A percentile compares a stretch with the other conserved stretches of the same genome.
These are phyloP conservation scores for Eilema sororculum DNA, from an alignment of 2,888 invertebrate species.

Conservation along the genomic window DNA sequence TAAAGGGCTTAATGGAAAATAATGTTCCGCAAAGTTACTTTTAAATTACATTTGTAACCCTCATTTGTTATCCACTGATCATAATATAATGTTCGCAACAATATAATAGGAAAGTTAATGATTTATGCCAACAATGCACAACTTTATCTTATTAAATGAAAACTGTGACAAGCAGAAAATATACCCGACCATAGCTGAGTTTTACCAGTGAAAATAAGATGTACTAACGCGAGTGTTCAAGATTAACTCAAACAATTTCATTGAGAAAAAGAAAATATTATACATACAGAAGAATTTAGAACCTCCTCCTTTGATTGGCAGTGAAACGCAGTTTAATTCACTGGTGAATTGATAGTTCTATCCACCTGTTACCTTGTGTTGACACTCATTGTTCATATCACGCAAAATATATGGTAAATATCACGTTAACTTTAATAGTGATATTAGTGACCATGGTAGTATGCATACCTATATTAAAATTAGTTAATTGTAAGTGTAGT, in stretches of 20 bases:
- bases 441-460: too few species aligned
- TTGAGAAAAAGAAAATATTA: too few species aligned
- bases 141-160: neutral
- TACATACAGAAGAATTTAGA: too few species aligned
- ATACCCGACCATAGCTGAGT: neutral
- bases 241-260: neutral
- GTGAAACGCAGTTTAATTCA: too few species aligned
- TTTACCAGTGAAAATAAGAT: neutral
- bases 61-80: slow-evolving; percentile 14
- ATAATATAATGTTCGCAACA: slow-evolving; percentile 10
- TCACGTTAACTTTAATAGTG: too few species aligned
- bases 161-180: neutral
- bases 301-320: too few species aligned
- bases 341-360: too few species aligned
- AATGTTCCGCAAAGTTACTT: slow-evolving; percentile 37
- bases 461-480: too few species aligned
- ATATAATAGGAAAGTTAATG: neutral
- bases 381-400: too few species aligned
- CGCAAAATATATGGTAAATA: too few species aligned
- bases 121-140: neutral
- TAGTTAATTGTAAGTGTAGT: too few species aligned
- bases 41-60: slow-evolving; percentile 27
- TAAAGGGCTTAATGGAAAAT: slow-evolving; percentile 48
- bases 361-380: too few species aligned
- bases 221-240: neutral